Evolutionary conservation across 92 coral and sea anemone genomes (phyloP).

Genomic region (Galaxea fascicularis): DNA sequence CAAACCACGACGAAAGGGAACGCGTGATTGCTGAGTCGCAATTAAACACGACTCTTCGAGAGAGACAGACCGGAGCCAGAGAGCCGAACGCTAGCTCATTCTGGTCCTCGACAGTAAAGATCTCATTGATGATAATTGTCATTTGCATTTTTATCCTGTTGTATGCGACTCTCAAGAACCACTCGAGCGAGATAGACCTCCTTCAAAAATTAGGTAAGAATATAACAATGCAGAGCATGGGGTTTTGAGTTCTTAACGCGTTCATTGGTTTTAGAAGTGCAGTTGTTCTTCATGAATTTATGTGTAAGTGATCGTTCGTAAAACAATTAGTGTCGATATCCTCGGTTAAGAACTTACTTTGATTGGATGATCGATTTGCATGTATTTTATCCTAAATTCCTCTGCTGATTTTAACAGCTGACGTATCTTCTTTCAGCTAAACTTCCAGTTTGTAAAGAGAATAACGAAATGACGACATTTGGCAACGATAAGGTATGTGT

Average conservation of each 20-base stretch:
- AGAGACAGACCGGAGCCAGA: conserved; percentile 50
- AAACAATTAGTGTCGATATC: background rate
- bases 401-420: background rate
- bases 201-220: conserved; percentile 32
- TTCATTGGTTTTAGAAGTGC: background rate
- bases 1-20: conserved; percentile 9
- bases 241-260: background rate
- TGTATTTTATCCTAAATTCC: background rate
- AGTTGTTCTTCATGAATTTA: background rate
- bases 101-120: conserved; percentile 35
- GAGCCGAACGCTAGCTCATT: conserved; percentile 22
- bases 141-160: conserved; percentile 52
- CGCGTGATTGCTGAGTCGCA: conserved; percentile 8
- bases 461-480: background rate
- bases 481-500: background rate
- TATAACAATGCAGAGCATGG: background rate
- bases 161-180: conserved; percentile 19
- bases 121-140: conserved; percentile 38
- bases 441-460: conserved; percentile 33
- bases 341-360: background rate
- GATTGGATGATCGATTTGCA: background rate
- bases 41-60: conserved; percentile 30
- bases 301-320: background rate
- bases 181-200: conserved; percentile 25
- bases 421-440: conserved; percentile 21